Conservation (phyloP, 2,113 vertebrate species). For the Neodontobutis hainanensis region DNA sequence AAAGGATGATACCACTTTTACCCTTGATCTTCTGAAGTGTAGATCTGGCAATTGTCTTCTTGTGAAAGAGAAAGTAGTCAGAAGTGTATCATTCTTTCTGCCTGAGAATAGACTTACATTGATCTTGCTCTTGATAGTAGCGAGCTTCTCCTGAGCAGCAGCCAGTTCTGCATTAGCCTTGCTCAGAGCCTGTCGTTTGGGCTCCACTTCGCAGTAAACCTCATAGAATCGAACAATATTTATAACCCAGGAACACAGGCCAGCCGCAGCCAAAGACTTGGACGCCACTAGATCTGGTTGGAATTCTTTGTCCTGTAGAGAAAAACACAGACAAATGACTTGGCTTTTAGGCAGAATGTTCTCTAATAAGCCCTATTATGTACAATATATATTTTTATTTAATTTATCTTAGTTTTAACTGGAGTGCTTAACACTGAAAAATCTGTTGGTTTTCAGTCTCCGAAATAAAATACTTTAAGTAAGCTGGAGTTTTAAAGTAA, state of each 20-base stretch:
- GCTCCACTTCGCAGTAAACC: constrained; percentile 92
- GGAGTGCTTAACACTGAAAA: too few species aligned
- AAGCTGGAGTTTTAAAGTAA: background rate
- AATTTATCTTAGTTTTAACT: too few species aligned
- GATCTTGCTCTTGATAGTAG: constrained; percentile 87
- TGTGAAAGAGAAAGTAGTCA: constrained; percentile 16
- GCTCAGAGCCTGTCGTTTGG: constrained; percentile 88
- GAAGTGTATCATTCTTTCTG: constrained; percentile 21
- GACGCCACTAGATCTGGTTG: constrained; percentile 86
- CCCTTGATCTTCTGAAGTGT: constrained; percentile 16
- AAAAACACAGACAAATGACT: background rate
- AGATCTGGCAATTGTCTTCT: constrained; percentile 19
- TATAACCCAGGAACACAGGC: constrained; percentile 97
- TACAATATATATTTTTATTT: too few species aligned
- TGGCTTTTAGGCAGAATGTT: too few species aligned
- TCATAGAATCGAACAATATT: constrained; percentile 89
- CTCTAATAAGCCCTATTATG: too few species aligned
- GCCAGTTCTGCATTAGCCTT: constrained; percentile 88
- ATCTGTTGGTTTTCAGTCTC: too few species aligned
- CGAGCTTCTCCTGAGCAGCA: constrained; percentile 89
- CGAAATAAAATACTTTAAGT: too few species aligned
- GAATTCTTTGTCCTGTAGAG: constrained; percentile 87
- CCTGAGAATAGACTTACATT: constrained; percentile 77
- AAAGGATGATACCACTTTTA: constrained; percentile 18
- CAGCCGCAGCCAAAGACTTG: constrained; percentile 87